Evolutionary conservation across 2,797 vertebrate species (phyloP).

Genomic region (Lemur catta): DNA sequence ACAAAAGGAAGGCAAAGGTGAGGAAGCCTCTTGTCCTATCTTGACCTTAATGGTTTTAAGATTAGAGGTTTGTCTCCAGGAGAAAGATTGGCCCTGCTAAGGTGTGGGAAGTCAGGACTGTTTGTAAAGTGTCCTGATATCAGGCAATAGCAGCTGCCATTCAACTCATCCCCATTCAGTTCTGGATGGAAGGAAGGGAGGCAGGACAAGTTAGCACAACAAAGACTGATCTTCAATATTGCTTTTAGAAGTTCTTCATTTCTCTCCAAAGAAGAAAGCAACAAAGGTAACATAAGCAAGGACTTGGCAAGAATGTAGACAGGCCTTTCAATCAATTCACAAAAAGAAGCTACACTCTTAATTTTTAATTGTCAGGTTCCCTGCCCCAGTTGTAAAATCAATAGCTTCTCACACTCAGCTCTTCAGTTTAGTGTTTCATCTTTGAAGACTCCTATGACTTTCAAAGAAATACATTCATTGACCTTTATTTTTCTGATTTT

Average conservation of each 20-base stretch:
- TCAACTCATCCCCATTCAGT: background rate
- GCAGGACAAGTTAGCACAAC: background rate
- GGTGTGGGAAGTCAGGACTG: background rate
- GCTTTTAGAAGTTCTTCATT: background rate
- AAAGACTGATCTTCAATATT: background rate
- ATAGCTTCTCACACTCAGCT: background rate
- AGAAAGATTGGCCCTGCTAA: background rate
- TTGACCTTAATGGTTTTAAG: background rate
- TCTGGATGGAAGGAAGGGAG: background rate
- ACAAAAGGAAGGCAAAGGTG: background rate
- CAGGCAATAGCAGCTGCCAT: background rate
- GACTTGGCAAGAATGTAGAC: background rate
- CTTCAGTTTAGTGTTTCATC: background rate
- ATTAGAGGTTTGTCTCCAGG: background rate
- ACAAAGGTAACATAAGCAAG: background rate
- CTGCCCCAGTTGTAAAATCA: background rate
- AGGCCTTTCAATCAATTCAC: background rate
- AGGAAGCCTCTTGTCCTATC: background rate
- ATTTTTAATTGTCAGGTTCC: background rate
- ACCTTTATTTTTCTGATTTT: slow-evolving; percentile 30
- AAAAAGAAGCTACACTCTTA: background rate
- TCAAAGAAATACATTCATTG: background rate
- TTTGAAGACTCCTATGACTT: background rate
- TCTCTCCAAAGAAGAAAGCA: background rate
- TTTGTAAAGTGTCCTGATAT: background rate